phyloP scores from a whole-genome alignment of 2,888 invertebrate species.

The Stegana nigrithorax region DNA sequence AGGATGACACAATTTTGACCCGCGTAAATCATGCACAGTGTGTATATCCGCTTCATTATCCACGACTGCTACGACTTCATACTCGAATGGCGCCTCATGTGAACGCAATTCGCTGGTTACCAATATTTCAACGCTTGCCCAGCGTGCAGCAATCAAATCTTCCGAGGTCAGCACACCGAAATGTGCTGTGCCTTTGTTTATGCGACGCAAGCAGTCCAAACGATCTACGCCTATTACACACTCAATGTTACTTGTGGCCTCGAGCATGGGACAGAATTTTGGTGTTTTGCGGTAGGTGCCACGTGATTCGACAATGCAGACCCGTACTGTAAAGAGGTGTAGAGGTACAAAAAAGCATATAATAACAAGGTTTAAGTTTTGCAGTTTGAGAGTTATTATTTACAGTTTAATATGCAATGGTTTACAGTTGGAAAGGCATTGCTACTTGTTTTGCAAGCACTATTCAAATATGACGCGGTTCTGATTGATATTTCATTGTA shows the following conservation, averaged over 20 bases:
- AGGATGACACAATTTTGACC: constrained; percentile 84
- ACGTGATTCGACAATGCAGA: constrained; percentile 79
- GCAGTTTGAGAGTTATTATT: no score
- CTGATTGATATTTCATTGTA: no score
- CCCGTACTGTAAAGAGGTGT: constrained; percentile 72
- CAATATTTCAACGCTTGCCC: constrained; percentile 76
- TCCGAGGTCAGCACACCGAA: constrained; percentile 87
- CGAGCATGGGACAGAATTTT: constrained; percentile 75
- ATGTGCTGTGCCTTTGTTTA: constrained; percentile 83
- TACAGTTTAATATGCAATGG: no score
- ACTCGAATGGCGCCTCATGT: constrained; percentile 71
- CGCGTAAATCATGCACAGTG: constrained; percentile 74
- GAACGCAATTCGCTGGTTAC: constrained; percentile 78
- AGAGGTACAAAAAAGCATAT: background rate
- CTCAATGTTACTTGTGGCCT: constrained; percentile 74
- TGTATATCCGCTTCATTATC: constrained; percentile 73
- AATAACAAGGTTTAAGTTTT: background rate
- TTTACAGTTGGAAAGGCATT: no score
- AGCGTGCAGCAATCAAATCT: constrained; percentile 81
- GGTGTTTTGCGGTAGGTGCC: constrained; percentile 74
- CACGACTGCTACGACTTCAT: constrained; percentile 77
- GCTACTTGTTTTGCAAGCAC: no score
- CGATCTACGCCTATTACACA: constrained; percentile 82
- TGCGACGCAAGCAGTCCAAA: constrained; percentile 82
- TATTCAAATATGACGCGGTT: no score